Base-by-base conservation (phyloP, 2,113 vertebrate genomes). In the Rhea americana region DNA sequence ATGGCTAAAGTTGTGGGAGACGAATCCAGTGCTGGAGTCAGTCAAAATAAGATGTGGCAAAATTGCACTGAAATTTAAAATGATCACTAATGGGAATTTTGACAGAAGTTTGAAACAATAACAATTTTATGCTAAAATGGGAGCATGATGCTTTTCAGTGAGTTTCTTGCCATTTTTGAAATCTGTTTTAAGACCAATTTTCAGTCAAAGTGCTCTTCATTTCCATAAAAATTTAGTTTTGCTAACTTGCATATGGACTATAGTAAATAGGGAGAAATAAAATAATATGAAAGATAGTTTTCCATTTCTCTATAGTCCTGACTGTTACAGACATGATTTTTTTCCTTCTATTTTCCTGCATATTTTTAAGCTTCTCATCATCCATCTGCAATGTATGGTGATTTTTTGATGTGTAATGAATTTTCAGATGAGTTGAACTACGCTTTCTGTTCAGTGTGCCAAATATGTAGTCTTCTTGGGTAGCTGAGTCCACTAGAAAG, bases 21-120 rank as follows among this genome's bases (percentile, higher is more conserved):
- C 87, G 25, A 76, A 89, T 90, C 80, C 83, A 35, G 72, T 2
- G n/a, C 78, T 47, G 59, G 78, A 74, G 68, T 85, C 89, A 87
- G 35, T 85, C 89, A 87, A 35, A 93, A 75, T 30, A 82, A 81
- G 91, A 65, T 3, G 15, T 74, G 79, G 85, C 72, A 26, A 53
- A 93, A 83, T 88, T 71, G 73, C 85, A 32, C 0, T 68, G 90
- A 82, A 91, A 21, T 82, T 67, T 91, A 87, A 85, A 91, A 88
- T 81, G 70, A 93, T 88, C 76, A 1, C 56, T 94, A 95, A 94
- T 96, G 93, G 93, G 85, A 65, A 93, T 93, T 96, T 86, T 95
- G 93, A 94, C 93, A 93, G 68, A 73, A 88, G 65, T 88, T 81
- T 72, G 68, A 90, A 94, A 77, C 0, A 0, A 24, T 56, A 83